Base-by-base conservation (phyloP, 2,797 vertebrate species). In the Periophthalmus magnuspinnatus region DNA sequence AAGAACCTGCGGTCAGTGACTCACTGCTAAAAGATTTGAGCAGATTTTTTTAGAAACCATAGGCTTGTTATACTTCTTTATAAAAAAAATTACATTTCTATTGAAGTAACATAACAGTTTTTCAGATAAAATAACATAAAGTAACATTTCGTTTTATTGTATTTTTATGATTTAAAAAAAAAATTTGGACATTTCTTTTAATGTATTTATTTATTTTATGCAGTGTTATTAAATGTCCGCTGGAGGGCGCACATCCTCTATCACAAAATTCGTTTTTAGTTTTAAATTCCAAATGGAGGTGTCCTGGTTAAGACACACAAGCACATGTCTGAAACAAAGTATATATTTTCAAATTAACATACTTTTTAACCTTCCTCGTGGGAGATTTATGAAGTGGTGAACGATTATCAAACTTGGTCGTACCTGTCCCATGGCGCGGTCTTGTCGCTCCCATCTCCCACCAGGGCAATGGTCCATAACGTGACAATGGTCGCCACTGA, bases 401-500 rank as follows among this genome's bases (percentile, higher is more conserved):
- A 48, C 1, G 50, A 21, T 9, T n/a, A 54, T 24, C 21, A 4
- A 22, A 24, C 21, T 11, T n/a, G 32, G 1, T 38, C 81, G 7
- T 91, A 92, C 6, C 0, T 81, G 75, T 97, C 87, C 95, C 96
- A 96, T 0, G 87, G 67, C 13, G 69, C 63, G 21, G 5, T 75
- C 21, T 58, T 58, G 2, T 71, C 64, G 52, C 2, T 65, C 5
- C 19, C 54, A 13, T 62, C 56, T 33, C 45, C 71, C 3, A 79
- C 80, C 56, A 92, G 81, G 7, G 81, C 63, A 24, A 95, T 84
- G 61, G 95, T 95, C 0, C 96, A 95, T 71, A 98, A 83, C 0
- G 94, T 93, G 0, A 97, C 81, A 76, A 99, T 95, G 75, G 94
- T 95, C 76, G 90, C 86, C 28, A 94, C 32, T 0, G 95, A 89